Evolutionary conservation across 2,797 vertebrate genomes (phyloP).

Genomic region (Protosalanx chinensis): DNA sequence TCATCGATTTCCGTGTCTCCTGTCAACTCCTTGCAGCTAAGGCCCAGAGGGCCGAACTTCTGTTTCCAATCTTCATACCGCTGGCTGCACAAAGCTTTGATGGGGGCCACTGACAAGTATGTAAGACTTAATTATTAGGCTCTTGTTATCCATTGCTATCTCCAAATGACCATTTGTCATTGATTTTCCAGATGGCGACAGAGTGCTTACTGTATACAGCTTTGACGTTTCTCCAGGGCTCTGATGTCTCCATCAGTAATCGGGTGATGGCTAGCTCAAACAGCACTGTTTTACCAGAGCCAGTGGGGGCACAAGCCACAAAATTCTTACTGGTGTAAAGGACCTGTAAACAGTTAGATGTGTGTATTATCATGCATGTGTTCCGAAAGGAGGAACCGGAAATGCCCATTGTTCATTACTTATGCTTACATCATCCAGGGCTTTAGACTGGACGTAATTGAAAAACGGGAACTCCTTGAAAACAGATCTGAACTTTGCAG

Average conservation of each 20-base stretch:
- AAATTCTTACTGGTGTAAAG: slow-evolving; percentile 92
- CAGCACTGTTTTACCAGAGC: slow-evolving; percentile 95
- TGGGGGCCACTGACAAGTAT: slow-evolving; percentile 86
- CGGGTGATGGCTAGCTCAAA: slow-evolving; percentile 94
- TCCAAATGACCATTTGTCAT: not conserved
- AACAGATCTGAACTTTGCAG: slow-evolving; percentile 86
- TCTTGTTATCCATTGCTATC: not conserved
- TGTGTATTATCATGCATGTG: too few relatives aligned
- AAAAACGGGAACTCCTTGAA: slow-evolving; percentile 97
- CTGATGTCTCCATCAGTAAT: slow-evolving; percentile 85
- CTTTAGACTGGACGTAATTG: slow-evolving; percentile 85
- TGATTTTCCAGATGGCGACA: not conserved
- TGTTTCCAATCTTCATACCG: slow-evolving; percentile 91
- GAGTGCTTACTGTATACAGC: slow-evolving; percentile 91
- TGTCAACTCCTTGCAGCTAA: slow-evolving; percentile 93
- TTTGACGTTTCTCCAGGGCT: slow-evolving; percentile 91
- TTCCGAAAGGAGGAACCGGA: not conserved
- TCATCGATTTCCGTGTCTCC: slow-evolving; percentile 95
- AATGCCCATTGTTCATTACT: not conserved
- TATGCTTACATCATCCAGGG: slow-evolving; percentile 90
- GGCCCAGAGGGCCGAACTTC: slow-evolving; percentile 91
- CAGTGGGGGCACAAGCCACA: slow-evolving; percentile 94
- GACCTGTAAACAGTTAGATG: slow-evolving; percentile 69
- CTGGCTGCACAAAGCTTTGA: slow-evolving; percentile 96
- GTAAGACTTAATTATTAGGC: not conserved